A percentile compares a stretch with the other conserved stretches of the same genome.
Conservation (phyloP, 2,797 vertebrate species). For the Sebastes variabilis region DNA sequence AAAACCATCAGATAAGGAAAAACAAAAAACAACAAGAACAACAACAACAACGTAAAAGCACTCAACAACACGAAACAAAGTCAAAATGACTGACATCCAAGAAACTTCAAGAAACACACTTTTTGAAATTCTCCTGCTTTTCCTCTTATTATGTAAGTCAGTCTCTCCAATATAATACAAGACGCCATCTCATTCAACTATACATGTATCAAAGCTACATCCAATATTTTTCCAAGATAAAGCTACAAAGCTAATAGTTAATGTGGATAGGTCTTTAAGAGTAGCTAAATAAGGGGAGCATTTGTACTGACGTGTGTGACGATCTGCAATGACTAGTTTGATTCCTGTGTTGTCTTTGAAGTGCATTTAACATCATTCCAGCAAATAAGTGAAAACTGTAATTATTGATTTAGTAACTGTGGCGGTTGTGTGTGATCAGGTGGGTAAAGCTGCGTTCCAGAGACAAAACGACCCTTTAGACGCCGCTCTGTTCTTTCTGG, state of each 20-base stretch:
- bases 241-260: not conserved
- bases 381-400: not conserved
- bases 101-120: too few species aligned
- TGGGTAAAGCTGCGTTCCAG: constrained; percentile 97
- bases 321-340: not conserved
- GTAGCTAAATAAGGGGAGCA: not conserved
- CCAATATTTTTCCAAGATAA: too few species aligned
- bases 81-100: too few species aligned
- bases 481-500: constrained; percentile 95
- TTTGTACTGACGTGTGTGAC: not conserved
- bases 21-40: too few species aligned
- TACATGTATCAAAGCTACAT: too few species aligned
- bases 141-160: too few species aligned
- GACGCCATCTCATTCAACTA: too few species aligned
- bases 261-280: not conserved
- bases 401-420: not conserved
- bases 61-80: too few species aligned
- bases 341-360: not conserved
- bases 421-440: constrained; percentile 71
- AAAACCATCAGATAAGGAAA: too few species aligned
- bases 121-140: too few species aligned
- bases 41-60: too few species aligned
- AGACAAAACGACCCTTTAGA: constrained; percentile 95
- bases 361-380: not conserved
- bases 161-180: too few species aligned